These are phyloP conservation scores for Lepidotrigona ventralis DNA, from an alignment of 1,140 invertebrate genomes.

Conservation along the genomic window DNA sequence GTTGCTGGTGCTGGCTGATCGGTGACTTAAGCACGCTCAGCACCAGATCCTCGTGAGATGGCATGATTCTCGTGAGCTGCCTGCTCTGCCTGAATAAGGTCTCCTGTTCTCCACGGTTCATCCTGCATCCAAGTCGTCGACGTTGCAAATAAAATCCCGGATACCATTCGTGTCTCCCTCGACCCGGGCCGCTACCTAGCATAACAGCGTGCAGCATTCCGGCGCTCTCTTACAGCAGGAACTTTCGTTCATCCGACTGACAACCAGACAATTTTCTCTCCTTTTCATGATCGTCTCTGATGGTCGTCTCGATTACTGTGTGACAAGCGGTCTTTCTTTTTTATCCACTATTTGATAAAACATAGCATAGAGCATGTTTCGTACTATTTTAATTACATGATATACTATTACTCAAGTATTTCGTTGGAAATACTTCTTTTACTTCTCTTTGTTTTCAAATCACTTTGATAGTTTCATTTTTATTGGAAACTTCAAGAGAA, in stretches of 20 bases:
- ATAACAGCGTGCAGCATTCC: constrained; percentile 73
- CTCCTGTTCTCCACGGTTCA: constrained; percentile 84
- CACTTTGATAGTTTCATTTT: not conserved
- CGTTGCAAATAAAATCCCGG: constrained; percentile 67
- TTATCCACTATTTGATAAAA: not conserved
- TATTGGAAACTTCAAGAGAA: not conserved
- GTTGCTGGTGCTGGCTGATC: constrained; percentile 75
- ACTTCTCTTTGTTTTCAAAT: too few relatives aligned
- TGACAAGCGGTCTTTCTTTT: not conserved
- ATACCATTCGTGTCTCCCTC: constrained; percentile 71
- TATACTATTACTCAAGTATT: too few relatives aligned
- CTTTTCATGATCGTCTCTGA: constrained; percentile 52
- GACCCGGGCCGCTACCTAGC: constrained; percentile 69
- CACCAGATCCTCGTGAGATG: constrained; percentile 80
- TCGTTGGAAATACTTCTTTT: too few relatives aligned
- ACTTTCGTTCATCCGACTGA: constrained; percentile 27
- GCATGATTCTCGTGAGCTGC: constrained; percentile 78
- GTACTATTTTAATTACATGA: not conserved
- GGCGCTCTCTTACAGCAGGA: constrained; percentile 43
- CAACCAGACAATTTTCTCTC: constrained; percentile 8
- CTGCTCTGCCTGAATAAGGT: constrained; percentile 82
- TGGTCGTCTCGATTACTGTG: constrained; percentile 14
- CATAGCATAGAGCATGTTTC: not conserved
- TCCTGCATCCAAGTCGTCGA: constrained; percentile 74
- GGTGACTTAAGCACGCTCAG: constrained; percentile 83